These are phyloP conservation scores for Lethocerus indicus DNA, from an alignment of 1,140 invertebrate species.

Conservation along the genomic window DNA sequence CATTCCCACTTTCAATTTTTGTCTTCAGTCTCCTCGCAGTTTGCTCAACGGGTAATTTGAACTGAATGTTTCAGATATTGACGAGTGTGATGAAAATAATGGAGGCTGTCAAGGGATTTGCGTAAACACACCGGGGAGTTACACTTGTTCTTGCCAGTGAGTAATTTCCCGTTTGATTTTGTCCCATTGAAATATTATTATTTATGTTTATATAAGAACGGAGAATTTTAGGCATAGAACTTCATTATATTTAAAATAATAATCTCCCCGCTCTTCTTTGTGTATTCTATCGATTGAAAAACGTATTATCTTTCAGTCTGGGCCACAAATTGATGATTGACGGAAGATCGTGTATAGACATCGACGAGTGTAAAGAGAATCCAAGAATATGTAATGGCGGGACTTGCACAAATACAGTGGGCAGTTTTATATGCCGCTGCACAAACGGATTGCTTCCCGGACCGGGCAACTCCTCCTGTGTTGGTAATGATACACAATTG, in stretches of 20 bases:
- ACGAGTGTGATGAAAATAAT: constrained; percentile 43
- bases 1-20: constrained; percentile 2
- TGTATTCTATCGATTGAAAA: too few relatives aligned
- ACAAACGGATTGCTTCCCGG: constrained; percentile 50
- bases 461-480: constrained; percentile 46
- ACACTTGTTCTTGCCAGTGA: constrained; percentile 32
- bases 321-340: too few relatives aligned
- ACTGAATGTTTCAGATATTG: constrained; percentile 37
- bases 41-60: too few relatives aligned
- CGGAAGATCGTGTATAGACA: constrained; percentile 31
- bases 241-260: too few relatives aligned
- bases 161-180: constrained; percentile 11
- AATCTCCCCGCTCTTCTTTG: too few relatives aligned
- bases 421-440: constrained; percentile 62
- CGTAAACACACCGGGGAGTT: constrained; percentile 38
- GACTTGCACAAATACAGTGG: constrained; percentile 58
- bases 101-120: constrained; percentile 47
- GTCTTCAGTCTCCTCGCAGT: not conserved
- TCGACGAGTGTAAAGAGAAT: constrained; percentile 65
- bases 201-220: too few relatives aligned
- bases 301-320: too few relatives aligned
- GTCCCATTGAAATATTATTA: too few relatives aligned
- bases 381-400: constrained; percentile 68
- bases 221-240: too few relatives aligned
- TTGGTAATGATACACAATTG: constrained; percentile 28